phyloP scores from a whole-genome alignment of 1,140 invertebrate species.

The Macrobrachium nipponense region DNA sequence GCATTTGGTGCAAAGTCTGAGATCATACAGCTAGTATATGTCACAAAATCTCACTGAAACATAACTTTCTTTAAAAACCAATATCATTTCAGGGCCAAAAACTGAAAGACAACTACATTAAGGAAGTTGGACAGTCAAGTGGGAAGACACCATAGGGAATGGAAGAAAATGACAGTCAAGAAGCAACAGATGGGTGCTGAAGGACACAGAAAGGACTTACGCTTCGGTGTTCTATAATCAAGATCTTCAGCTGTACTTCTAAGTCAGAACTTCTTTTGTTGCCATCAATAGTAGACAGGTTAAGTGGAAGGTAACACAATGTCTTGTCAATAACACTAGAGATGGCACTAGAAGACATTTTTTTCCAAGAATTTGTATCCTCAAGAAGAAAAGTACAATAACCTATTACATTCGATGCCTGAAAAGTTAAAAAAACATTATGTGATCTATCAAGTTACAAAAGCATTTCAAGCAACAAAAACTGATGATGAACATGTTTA shows the following conservation, averaged over 20 bases:
- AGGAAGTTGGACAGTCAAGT: too few relatives aligned
- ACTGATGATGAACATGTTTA: neutral
- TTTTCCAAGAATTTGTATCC: constrained; percentile 27
- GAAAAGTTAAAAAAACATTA: neutral
- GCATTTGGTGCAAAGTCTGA: too few relatives aligned
- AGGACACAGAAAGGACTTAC: constrained; percentile 2
- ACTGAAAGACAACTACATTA: too few relatives aligned
- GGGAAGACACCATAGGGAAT: neutral
- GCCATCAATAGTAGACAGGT: constrained; percentile 11
- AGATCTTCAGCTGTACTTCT: constrained; percentile 11
- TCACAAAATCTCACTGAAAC: too few relatives aligned
- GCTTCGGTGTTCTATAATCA: constrained; percentile 31
- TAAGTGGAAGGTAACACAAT: neutral
- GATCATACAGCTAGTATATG: too few relatives aligned
- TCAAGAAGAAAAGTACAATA: constrained; percentile 39
- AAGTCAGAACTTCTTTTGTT: constrained; percentile 14
- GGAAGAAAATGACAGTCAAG: neutral
- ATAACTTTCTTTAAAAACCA: too few relatives aligned
- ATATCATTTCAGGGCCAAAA: too few relatives aligned
- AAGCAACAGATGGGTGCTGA: neutral
- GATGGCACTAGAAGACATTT: constrained; percentile 28
- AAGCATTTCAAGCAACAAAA: neutral
- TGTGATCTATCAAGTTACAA: neutral
- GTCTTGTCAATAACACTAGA: constrained; percentile 33
- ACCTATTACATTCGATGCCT: constrained; percentile 35